Evolutionary conservation across 1,140 invertebrate species (phyloP), one percentile per base, ranked within the genome.

Genomic region (Hypsibius dujardini): DNA sequence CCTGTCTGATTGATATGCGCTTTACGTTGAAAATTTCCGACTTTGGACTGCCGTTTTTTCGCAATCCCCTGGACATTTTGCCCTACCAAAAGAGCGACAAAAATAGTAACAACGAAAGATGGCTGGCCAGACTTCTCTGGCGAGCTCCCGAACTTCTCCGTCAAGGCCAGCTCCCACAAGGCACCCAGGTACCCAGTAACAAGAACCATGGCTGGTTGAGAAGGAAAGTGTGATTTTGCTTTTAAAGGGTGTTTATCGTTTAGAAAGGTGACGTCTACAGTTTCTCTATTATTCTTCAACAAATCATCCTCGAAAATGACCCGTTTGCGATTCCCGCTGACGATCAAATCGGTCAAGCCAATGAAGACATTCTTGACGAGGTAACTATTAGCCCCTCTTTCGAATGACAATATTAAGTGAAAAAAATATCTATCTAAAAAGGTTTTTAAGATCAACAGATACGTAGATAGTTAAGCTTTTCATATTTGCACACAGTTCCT

Each of bases 191-290:
- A 87, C 89, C 72, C 2, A 3, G 62, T 14, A 12, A 7, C 7
- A 14, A 14, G 3, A 42, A 42, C 62, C 62, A 14, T 67, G 7
- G 3, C 42, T 42, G 3, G 42, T 67, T 42, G 7, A 14, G 62
- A 14, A 12, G 42, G 7, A 14, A 3, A 67, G 7, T 85, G 86
- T 3, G 83, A 84, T 0, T 85, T 87, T 76, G 90, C 90, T 67
- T 3, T 42, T 67, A 3, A 7, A 67, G 50, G 50, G n/a, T 56
- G 50, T n/a, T 56, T 56, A n/a, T 56, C n/a, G 87, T 87, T 45
- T 90, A 88, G 78, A 90, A 91, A 80, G 91, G 87, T 2, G 94
- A 97, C 80, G 87, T 96, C 14, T 97, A 95, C 79, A 90, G 93
- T 67, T 96, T 96, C 82, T 90, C 87, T 62, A 94, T 96, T 73